Base-by-base conservation (phyloP, 2,888 invertebrate species). In the Torymus aiolomorphi region DNA sequence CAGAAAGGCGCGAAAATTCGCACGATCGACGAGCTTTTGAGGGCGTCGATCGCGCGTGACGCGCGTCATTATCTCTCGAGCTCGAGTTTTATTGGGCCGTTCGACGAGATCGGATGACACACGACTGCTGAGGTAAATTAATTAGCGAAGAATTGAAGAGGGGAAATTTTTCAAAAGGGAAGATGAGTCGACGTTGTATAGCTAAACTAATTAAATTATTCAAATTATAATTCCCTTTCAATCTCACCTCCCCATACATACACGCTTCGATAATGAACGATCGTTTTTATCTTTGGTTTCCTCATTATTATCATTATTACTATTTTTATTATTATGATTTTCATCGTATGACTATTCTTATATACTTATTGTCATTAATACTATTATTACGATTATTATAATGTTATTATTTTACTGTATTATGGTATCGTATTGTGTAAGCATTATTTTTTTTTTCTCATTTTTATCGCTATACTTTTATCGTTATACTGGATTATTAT, bases 221-320 rank as follows among this genome's bases (percentile, higher is more conserved):
- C 61, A 56, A 82, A 51, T 76, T 76, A 42, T 42, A 62, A 73
- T 66, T 56, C 63, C 67, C n/a, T 70, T 79, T 52, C 42, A 16
- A 71, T 52, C 66, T 67, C 62, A 73, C 70, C 24, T 62, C 66
- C 24, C 61, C 69, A 42, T 67, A 57, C 63, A 73, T 72, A 75
- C 73, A 76, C 74, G 70, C 59, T 76, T 76, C 76, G 72, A 80
- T 78, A 73, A 75, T 80, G 52, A 67, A 82, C 74, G 49, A 79
- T 66, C 81, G 16, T 74, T 62, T 65, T 20, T 57, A 69, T 1
- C 67, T 82, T 10, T 51, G 24, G 82, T 80, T 69, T 71, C 42
- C 0, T 8, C 59, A 62, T 75, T 63, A 75, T 74, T 20, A 75
- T 80, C 73, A 81, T 82, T 77, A 78, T 81, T 78, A 77, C 76